Evolutionary conservation across 1,140 invertebrate genomes (phyloP).

Genomic region (Sipha flava): DNA sequence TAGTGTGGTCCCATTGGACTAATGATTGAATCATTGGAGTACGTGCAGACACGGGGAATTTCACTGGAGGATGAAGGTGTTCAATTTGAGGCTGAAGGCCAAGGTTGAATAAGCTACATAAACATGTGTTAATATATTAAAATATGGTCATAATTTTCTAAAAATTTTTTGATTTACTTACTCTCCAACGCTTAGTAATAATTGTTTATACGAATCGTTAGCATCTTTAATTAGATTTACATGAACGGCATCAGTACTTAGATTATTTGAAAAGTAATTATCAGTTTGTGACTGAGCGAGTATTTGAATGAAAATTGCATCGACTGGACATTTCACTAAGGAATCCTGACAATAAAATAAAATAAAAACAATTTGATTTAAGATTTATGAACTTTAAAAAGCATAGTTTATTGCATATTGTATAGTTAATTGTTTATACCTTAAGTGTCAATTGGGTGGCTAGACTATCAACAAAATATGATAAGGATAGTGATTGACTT

Average conservation of each 20-base stretch:
- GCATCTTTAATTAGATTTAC: background rate
- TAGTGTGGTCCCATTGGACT: slow-evolving; percentile 63
- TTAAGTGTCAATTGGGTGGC: slow-evolving; percentile 48
- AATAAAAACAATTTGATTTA: background rate
- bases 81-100: slow-evolving; percentile 55
- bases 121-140: background rate
- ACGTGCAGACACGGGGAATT: slow-evolving; percentile 64
- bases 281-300: background rate
- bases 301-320: background rate
- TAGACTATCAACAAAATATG: slow-evolving; percentile 61
- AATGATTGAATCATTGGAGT: slow-evolving; percentile 65
- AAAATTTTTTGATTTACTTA: background rate
- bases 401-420: too few species aligned
- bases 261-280: background rate
- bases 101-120: slow-evolving; percentile 54
- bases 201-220: background rate
- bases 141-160: background rate
- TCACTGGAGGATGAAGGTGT: slow-evolving; percentile 53
- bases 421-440: too few species aligned
- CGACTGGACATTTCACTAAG: background rate
- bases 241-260: background rate
- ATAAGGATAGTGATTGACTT: slow-evolving; percentile 50
- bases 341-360: background rate
- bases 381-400: too few species aligned
- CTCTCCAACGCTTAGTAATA: background rate